Evolutionary conservation across 2,888 invertebrate species (phyloP).

Genomic region (Phaedon cochleariae): DNA sequence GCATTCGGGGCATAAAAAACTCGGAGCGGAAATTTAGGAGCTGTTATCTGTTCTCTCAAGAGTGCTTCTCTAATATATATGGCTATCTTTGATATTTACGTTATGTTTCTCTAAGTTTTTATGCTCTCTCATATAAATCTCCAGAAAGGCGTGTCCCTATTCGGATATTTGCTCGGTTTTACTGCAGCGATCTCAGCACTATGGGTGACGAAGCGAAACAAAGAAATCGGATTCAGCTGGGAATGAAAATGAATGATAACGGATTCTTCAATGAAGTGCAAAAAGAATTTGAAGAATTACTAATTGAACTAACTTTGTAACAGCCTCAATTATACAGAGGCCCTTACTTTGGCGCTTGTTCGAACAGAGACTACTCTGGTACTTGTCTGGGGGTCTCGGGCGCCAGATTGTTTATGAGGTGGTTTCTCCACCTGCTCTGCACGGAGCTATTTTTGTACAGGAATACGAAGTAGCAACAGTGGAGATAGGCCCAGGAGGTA

Average conservation of each 20-base stretch:
- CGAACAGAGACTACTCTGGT: too few relatives aligned
- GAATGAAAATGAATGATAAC: background rate
- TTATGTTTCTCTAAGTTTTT: conserved; percentile 40
- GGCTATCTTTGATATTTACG: conserved; percentile 38
- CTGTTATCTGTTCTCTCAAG: conserved; percentile 3
- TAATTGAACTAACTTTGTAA: too few relatives aligned
- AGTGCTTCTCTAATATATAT: conserved; percentile 30
- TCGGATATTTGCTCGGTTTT: conserved; percentile 32
- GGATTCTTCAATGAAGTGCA: too few relatives aligned
- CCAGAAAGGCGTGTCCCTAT: conserved; percentile 23
- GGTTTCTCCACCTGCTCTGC: too few relatives aligned
- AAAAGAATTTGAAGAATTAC: background rate
- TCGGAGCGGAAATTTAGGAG: background rate
- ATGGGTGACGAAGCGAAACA: conserved; percentile 15
- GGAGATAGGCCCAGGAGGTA: too few relatives aligned
- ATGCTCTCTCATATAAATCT: conserved; percentile 39
- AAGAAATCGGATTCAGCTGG: conserved; percentile 20
- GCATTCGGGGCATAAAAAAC: background rate
- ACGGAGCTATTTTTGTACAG: too few relatives aligned
- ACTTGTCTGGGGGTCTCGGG: too few relatives aligned
- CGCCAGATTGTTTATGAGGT: too few relatives aligned
- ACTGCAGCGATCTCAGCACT: conserved; percentile 32
- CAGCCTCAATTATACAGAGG: too few relatives aligned
- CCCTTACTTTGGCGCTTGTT: too few relatives aligned
- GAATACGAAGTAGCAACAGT: too few relatives aligned